Evolutionary conservation across 2,888 invertebrate species (phyloP).

Genomic region (Drosophila picticornis): DNA sequence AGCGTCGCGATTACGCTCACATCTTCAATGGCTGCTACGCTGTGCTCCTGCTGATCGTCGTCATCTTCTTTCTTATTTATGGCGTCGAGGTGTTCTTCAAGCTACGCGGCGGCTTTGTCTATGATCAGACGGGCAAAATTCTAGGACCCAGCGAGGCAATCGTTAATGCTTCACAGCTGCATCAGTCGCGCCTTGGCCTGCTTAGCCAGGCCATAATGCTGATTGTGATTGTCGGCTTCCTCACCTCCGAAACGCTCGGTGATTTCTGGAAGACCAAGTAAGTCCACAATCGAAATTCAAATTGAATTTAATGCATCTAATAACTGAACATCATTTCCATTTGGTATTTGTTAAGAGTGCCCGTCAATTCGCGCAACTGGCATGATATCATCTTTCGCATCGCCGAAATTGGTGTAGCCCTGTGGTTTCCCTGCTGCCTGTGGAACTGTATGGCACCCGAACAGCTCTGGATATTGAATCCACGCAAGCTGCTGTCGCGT

Average conservation of each 20-base stretch:
- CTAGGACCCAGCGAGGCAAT: conserved; percentile 86
- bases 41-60: conserved; percentile 94
- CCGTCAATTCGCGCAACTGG: conserved; percentile 95
- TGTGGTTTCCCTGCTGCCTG: conserved; percentile 98
- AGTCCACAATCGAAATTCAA: conserved; percentile 80
- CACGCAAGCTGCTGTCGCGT: conserved; percentile 92
- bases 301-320: not conserved
- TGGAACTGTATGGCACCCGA: conserved; percentile 98
- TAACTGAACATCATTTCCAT: not conserved
- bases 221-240: conserved; percentile 94
- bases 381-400: conserved; percentile 96
- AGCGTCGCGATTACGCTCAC: conserved; percentile 89
- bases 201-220: conserved; percentile 96
- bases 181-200: conserved; percentile 95
- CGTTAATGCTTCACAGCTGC: conserved; percentile 94
- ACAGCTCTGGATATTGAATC: conserved; percentile 96
- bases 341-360: conserved; percentile 87
- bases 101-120: conserved; percentile 94
- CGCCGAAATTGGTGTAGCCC: conserved; percentile 95
- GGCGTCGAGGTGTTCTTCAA: conserved; percentile 98
- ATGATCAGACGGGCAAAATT: conserved; percentile 89
- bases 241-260: conserved; percentile 95
- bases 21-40: conserved; percentile 97
- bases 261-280: conserved; percentile 97
- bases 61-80: conserved; percentile 96